Percentiles rank a stretch among this genome's conserved stretches.
Conservation (phyloP, 2,113 vertebrate genomes). For the Todiramphus chloris region DNA sequence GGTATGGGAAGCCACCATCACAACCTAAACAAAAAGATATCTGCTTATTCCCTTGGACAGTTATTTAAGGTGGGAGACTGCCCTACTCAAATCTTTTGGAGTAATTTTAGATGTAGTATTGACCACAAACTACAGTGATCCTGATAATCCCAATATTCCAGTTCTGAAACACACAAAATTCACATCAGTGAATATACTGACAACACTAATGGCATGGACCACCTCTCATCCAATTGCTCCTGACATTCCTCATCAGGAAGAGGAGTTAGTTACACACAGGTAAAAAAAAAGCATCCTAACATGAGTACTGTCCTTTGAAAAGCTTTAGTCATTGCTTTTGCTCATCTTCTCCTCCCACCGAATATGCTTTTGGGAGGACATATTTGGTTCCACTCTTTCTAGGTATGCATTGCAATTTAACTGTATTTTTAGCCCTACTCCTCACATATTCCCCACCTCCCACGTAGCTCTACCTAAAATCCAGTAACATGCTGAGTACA, state of each 20-base stretch:
- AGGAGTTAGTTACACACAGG: neutral
- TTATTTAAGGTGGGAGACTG: neutral
- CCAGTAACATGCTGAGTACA: neutral
- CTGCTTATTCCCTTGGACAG: neutral
- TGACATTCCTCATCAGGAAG: neutral
- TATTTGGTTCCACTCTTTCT: neutral
- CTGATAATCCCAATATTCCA: neutral
- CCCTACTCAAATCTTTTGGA: neutral
- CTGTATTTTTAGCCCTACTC: neutral
- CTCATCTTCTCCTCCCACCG: neutral
- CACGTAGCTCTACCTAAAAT: neutral
- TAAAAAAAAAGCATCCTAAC: neutral
- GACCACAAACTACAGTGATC: neutral
- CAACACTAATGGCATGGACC: neutral
- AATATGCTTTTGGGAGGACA: neutral
- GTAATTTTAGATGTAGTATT: neutral
- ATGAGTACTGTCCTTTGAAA: neutral
- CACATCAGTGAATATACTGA: too few species aligned
- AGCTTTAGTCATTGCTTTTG: neutral
- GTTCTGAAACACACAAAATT: neutral
- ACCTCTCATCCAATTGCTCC: neutral
- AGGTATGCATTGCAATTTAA: neutral
- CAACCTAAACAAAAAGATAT: constrained; percentile 78
- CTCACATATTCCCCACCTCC: neutral
- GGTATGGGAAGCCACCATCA: constrained; percentile 93